Base-by-base conservation (phyloP, 2,113 vertebrate species). In the Tonatia bakeri region DNA sequence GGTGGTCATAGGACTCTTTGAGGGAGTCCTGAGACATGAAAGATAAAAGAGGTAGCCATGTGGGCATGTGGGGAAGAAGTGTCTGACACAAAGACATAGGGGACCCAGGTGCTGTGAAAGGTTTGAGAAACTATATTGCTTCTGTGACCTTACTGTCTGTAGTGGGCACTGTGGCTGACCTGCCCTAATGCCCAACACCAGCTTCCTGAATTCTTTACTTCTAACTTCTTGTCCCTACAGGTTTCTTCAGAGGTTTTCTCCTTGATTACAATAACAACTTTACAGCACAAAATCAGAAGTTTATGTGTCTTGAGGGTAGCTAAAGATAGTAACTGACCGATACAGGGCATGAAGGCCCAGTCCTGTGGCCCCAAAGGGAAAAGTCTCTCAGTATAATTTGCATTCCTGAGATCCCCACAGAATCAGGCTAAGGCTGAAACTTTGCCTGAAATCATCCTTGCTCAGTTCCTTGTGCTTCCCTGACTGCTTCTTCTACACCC, bases 341-440 rank as follows among this genome's bases (percentile, higher is more conserved):
- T 64, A 56, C 6, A 40, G 22, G 15, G 7, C 28, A 43, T 14
- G 7, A 70, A 69, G 52, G 26, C 17, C 33, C 38, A 67, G 8
- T 4, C 82, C 52, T 1, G 9, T 80, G n/a, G 40, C 28, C 31
- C 3, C 15, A 15, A 52, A 36, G 3, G 0, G 0, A 5, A 12
- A 64, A 31, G n/a, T 47, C n/a, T 81, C 31, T 16, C 22, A 47
- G 12, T n/a, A 28, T 40, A 9, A 47, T 50, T 40, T 85, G 31
- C 31, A 52, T 31, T 64, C 31, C n/a, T 54, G 43, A 70, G 6
- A 31, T 17, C 4, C 31, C 47, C 73, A 38, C 15, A 2, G 47
- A 19, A 43, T 65, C 28, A 82, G 4, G 5, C 2, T 15, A 2
- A 83, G 52, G 16, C 24, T 72, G 38, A 24, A 70, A 43, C 31